Evolutionary conservation across 2,797 vertebrate genomes (phyloP).

Genomic region (Hydrocynus forskahlii): DNA sequence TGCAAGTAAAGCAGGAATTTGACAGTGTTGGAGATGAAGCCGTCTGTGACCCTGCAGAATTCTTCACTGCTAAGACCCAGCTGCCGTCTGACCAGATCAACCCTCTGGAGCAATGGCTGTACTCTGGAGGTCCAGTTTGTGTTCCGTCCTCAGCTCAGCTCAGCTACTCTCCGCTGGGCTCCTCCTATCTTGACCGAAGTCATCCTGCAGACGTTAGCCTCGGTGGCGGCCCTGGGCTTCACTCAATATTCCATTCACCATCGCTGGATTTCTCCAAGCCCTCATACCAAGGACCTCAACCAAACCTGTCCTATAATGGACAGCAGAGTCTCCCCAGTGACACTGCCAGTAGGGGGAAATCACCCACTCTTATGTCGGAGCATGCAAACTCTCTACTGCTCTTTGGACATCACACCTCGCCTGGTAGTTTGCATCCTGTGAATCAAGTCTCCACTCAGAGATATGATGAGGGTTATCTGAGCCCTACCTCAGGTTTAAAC

Average conservation of each 20-base stretch:
- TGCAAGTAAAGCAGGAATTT: conserved; percentile 86
- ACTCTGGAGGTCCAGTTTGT: conserved; percentile 75
- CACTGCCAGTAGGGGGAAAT: conserved; percentile 75
- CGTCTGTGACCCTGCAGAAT: conserved; percentile 65
- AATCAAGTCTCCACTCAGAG: conserved; percentile 34
- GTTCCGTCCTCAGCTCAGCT: conserved; percentile 63
- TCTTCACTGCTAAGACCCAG: conserved; percentile 70
- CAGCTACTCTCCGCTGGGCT: conserved; percentile 70
- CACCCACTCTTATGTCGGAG: conserved; percentile 77
- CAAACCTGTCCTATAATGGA: conserved; percentile 77
- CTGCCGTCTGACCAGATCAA: conserved; percentile 73
- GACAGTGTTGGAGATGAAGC: conserved; percentile 78
- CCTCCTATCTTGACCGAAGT: conserved; percentile 67
- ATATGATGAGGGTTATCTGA: conserved; percentile 29
- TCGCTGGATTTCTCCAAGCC: conserved; percentile 75
- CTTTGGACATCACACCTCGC: conserved; percentile 72
- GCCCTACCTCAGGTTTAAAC: conserved; percentile 17
- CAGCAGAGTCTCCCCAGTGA: conserved; percentile 81
- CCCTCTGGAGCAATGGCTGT: conserved; percentile 72
- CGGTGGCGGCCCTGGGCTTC: conserved; percentile 71
- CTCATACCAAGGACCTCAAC: conserved; percentile 81
- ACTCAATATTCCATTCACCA: conserved; percentile 76
- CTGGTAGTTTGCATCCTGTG: conserved; percentile 8
- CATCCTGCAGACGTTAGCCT: conserved; percentile 75
- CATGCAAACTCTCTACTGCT: conserved; percentile 69